A percentile compares a stretch with the other conserved stretches of the same genome.
Conservation (phyloP, 2,797 vertebrate genomes). For the Pterois miles region DNA sequence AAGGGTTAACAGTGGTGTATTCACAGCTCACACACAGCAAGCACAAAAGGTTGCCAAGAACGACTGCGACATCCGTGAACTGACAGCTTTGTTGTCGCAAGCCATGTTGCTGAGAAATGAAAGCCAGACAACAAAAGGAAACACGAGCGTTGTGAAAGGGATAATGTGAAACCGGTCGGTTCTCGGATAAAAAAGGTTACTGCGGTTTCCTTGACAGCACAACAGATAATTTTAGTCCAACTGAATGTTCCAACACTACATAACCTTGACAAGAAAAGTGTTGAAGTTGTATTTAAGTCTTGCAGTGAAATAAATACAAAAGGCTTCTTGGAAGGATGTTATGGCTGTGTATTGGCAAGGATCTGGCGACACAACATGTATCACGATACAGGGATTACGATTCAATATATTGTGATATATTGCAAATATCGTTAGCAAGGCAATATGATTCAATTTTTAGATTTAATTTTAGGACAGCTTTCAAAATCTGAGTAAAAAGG, state of each 20-base stretch:
- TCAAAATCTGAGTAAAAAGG: no score
- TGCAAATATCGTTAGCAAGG: background rate
- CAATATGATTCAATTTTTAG: accelerated
- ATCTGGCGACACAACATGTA: background rate
- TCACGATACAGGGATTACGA: background rate
- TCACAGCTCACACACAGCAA: conserved; percentile 12
- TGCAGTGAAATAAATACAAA: background rate
- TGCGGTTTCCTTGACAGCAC: background rate
- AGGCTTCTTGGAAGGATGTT: background rate
- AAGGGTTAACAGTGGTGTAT: conserved; percentile 27
- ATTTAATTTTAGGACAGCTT: background rate
- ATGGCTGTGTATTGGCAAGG: background rate
- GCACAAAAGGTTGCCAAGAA: conserved; percentile 9
- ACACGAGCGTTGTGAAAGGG: background rate
- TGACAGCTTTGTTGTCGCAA: conserved; percentile 29
- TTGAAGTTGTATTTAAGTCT: background rate
- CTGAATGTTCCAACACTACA: background rate
- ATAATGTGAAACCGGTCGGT: background rate
- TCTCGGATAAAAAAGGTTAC: background rate
- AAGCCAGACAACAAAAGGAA: conserved; percentile 28
- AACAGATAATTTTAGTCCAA: background rate
- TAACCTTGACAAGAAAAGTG: background rate
- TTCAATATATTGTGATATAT: background rate
- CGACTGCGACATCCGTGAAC: background rate
- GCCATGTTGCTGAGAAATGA: conserved; percentile 29